Conservation (phyloP, 2,797 vertebrate genomes). For the Odontamblyopus rebecca region DNA sequence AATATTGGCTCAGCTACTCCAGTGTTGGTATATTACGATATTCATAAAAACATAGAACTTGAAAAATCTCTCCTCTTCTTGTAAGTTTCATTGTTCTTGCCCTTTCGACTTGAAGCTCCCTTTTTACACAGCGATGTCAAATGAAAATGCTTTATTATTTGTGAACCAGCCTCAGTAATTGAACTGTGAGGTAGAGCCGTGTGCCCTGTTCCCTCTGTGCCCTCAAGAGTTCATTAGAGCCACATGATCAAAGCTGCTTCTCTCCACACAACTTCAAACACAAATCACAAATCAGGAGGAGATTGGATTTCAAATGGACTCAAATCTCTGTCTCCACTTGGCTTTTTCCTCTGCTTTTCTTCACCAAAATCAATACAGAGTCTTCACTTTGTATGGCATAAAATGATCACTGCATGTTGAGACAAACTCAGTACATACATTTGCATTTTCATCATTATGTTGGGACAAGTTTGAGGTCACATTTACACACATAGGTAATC, state of each 20-base stretch:
- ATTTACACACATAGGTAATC: neutral
- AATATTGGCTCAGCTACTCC: too few relatives aligned
- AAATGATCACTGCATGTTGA: conserved; percentile 22
- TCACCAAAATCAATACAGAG: conserved; percentile 42
- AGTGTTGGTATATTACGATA: too few relatives aligned
- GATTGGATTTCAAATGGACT: conserved; percentile 74
- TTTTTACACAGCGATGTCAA: neutral
- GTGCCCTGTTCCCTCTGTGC: conserved; percentile 42
- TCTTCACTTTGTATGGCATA: conserved; percentile 51
- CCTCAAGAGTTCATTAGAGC: conserved; percentile 72
- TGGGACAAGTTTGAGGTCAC: too few relatives aligned
- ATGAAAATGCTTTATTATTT: neutral
- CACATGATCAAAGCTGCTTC: conserved; percentile 79
- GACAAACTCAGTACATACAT: neutral
- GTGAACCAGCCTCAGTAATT: conserved; percentile 29
- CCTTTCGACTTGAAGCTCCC: neutral
- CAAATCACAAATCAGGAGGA: conserved; percentile 65
- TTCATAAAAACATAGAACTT: too few relatives aligned
- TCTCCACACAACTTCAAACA: conserved; percentile 81
- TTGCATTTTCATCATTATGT: neutral
- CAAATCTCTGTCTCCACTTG: conserved; percentile 43
- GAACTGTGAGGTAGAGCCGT: conserved; percentile 20
- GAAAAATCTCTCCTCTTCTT: too few relatives aligned
- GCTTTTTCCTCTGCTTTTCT: conserved; percentile 19
- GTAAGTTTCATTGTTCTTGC: too few relatives aligned